phyloP scores from a whole-genome alignment of 2,888 invertebrate genomes.

The Bombyx huttoni region DNA sequence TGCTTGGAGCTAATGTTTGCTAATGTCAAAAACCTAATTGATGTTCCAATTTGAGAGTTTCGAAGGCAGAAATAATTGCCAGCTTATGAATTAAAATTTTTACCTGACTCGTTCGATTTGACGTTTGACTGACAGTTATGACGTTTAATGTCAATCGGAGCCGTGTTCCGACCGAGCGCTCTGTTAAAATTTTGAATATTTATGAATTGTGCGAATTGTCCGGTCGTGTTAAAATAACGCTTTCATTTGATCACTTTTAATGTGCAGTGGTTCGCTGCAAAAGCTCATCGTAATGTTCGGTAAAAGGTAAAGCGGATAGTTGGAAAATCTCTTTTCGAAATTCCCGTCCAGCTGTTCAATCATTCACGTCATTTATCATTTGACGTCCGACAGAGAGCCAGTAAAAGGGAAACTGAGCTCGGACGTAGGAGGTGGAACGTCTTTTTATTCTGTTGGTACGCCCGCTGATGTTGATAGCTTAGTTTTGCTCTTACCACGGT shows the following conservation, averaged over 20 bases:
- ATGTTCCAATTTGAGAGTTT: conserved; percentile 9
- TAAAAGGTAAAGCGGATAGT: conserved; percentile 33
- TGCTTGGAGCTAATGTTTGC: conserved; percentile 11
- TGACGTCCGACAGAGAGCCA: background rate
- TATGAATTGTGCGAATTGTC: conserved; percentile 38
- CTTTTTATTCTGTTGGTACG: background rate
- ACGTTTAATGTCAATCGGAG: conserved; percentile 58
- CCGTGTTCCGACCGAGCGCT: conserved; percentile 50
- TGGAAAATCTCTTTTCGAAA: conserved; percentile 44
- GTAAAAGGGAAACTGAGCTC: conserved; percentile 4
- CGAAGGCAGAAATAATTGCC: conserved; percentile 4
- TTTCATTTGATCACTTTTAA: conserved; percentile 41
- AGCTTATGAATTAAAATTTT: background rate
- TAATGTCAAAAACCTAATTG: conserved; percentile 12
- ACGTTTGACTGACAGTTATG: conserved; percentile 53
- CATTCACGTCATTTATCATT: conserved; percentile 30
- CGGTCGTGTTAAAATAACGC: conserved; percentile 41
- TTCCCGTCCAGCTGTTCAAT: conserved; percentile 57
- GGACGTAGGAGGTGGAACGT: conserved; percentile 32
- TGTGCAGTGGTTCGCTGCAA: conserved; percentile 26
- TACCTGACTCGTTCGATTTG: conserved; percentile 32
- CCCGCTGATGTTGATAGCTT: background rate
- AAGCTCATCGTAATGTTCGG: conserved; percentile 23
- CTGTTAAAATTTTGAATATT: conserved; percentile 53
- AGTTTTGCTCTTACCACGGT: background rate